Evolutionary conservation across 2,113 vertebrate species (phyloP).

Genomic region (Nansenia antarctica): DNA sequence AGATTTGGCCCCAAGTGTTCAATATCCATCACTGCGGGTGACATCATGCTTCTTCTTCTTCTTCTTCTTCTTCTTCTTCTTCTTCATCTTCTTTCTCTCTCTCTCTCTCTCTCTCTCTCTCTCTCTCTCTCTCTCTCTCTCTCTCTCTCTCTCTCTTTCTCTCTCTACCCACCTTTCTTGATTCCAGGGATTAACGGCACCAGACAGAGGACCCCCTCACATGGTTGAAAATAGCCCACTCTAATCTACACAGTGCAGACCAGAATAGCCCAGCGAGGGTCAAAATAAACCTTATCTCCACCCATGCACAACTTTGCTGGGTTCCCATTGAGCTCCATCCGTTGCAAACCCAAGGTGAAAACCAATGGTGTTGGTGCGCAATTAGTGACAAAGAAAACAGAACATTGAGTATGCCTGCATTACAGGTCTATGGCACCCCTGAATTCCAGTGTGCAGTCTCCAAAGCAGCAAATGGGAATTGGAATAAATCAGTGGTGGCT

Average conservation of each 20-base stretch:
- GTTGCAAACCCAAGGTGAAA: not conserved
- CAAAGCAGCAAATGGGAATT: not conserved
- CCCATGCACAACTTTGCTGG: not conserved
- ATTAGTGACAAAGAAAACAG: not conserved
- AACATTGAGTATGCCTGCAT: not conserved
- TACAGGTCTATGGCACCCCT: not conserved
- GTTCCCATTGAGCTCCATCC: not conserved
- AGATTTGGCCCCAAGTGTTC: too few species aligned
- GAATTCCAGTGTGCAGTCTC: not conserved
- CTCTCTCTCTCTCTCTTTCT: not conserved
- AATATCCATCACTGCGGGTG: too few species aligned
- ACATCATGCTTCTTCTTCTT: too few species aligned
- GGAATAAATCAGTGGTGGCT: not conserved
- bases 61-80: not conserved
- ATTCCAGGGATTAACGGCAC: not conserved
- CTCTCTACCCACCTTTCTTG: not conserved
- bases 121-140: not conserved
- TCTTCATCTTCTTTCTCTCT: not conserved
- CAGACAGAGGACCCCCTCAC: constrained; percentile 3
- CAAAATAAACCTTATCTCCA: constrained; percentile 3
- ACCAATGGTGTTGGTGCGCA: not conserved
- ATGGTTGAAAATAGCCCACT: constrained; percentile 3
- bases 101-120: not conserved
- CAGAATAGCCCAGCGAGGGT: not conserved
- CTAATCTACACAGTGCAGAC: constrained; percentile 7